These are phyloP conservation scores for Dendroctonus valens DNA, from an alignment of 1,140 invertebrate species.

Conservation along the genomic window DNA sequence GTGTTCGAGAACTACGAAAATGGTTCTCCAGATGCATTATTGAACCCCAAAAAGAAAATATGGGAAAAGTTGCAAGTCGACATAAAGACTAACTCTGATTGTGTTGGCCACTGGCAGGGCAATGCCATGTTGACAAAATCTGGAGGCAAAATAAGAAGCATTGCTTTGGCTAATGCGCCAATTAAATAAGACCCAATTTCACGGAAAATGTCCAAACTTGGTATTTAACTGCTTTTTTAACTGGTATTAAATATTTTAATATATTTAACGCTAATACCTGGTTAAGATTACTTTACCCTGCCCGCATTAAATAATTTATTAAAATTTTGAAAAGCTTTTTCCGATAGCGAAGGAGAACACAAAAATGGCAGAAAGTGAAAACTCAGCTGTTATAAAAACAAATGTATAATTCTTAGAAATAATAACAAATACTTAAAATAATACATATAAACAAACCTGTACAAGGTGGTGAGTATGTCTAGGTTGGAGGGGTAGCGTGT, in stretches of 20 bases:
- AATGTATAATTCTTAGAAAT: conserved; percentile 35
- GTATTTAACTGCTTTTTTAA: too few species aligned
- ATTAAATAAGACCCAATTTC: conserved; percentile 35
- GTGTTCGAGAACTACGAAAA: conserved; percentile 72
- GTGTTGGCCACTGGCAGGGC: conserved; percentile 80
- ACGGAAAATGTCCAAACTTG: too few species aligned
- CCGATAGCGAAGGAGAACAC: too few species aligned
- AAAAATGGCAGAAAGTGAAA: too few species aligned
- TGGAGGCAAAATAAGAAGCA: conserved; percentile 60
- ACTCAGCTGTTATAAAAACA: conserved; percentile 12
- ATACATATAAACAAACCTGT: conserved; percentile 26
- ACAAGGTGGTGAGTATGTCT: conserved; percentile 24
- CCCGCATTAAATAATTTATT: too few species aligned
- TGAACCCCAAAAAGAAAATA: conserved; percentile 98
- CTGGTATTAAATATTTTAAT: too few species aligned
- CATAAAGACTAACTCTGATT: conserved; percentile 72
- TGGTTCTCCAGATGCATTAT: conserved; percentile 76
- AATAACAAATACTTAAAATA: conserved; percentile 34
- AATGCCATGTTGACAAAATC: conserved; percentile 68
- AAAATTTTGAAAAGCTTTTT: too few species aligned
- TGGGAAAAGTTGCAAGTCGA: conserved; percentile 91
- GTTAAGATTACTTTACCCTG: too few species aligned
- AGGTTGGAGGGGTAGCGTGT: conserved; percentile 51
- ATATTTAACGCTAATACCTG: too few species aligned
- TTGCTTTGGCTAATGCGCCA: conserved; percentile 35